Percentiles rank a stretch among this genome's conserved stretches.
These are phyloP conservation scores for Apotomis capreana DNA, from an alignment of 2,888 invertebrate species.

Conservation along the genomic window DNA sequence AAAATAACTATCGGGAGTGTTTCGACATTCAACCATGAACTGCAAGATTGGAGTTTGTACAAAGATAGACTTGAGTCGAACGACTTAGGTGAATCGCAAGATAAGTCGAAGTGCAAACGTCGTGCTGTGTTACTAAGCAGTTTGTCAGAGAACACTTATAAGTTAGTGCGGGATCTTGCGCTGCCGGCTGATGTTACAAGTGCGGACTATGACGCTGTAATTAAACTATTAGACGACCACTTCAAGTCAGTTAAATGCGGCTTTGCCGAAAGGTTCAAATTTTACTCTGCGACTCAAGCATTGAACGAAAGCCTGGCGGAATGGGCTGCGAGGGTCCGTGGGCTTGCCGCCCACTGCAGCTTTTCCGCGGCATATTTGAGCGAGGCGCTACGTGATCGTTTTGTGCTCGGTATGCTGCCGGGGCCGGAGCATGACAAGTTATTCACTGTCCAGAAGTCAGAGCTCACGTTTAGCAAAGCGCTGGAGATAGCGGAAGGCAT, in stretches of 20 bases:
- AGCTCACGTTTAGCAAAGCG: too few relatives aligned
- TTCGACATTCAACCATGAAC: constrained; percentile 6
- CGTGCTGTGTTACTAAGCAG: constrained; percentile 16
- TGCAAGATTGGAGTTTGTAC: constrained; percentile 11
- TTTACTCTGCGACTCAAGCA: constrained; percentile 33
- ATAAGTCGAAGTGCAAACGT: constrained; percentile 1
- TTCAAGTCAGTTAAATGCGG: constrained; percentile 14
- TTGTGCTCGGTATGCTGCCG: too few relatives aligned
- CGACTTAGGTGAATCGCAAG: background rate
- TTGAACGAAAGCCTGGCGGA: too few relatives aligned
- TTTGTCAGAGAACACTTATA: constrained; percentile 12
- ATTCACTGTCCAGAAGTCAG: too few relatives aligned
- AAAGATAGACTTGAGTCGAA: constrained; percentile 13
- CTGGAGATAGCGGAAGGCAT: too few relatives aligned
- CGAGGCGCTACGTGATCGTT: too few relatives aligned
- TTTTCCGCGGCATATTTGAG: too few relatives aligned
- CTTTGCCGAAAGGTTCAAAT: constrained; percentile 29
- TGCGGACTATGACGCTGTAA: constrained; percentile 14
- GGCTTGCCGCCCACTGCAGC: too few relatives aligned
- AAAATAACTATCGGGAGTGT: constrained; percentile 3
- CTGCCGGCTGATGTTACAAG: background rate
- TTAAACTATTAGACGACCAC: constrained; percentile 23
- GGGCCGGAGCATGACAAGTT: too few relatives aligned
- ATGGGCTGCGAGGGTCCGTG: too few relatives aligned
- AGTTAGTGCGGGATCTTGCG: constrained; percentile 10